These are phyloP conservation scores for Hephaestus fuliginosus DNA, from an alignment of 2,797 vertebrate species.

Conservation along the genomic window DNA sequence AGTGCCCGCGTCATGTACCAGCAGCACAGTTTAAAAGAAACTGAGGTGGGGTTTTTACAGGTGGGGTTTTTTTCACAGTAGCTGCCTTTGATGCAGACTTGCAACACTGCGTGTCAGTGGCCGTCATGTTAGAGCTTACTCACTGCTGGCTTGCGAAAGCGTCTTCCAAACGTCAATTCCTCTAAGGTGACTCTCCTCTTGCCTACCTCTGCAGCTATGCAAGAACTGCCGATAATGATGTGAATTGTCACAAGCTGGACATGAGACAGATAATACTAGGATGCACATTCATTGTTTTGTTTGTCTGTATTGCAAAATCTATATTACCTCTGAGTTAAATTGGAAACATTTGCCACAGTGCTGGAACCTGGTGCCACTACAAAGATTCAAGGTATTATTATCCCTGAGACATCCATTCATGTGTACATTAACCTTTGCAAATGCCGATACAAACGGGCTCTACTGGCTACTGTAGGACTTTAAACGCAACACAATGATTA, in stretches of 20 bases:
- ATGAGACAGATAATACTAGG: neutral
- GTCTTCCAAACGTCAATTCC: constrained; percentile 36
- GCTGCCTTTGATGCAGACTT: constrained; percentile 37
- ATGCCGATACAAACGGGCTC: neutral
- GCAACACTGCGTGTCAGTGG: constrained; percentile 29
- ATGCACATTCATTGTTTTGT: neutral
- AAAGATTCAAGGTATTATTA: neutral
- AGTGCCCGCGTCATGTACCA: constrained; percentile 21
- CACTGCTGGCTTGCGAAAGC: constrained; percentile 28
- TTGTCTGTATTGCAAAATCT: neutral
- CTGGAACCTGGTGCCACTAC: constrained; percentile 1
- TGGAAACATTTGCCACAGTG: neutral
- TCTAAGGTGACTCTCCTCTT: constrained; percentile 41
- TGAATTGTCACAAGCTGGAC: neutral
- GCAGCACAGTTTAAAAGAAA: constrained; percentile 9
- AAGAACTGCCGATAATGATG: neutral
- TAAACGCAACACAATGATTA: neutral
- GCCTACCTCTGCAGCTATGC: constrained; percentile 31
- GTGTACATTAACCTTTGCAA: constrained; percentile 7
- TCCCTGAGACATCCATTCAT: neutral
- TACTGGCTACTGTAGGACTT: neutral
- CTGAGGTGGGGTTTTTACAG: constrained; percentile 21
- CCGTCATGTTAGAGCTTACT: constrained; percentile 22
- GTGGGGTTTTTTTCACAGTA: constrained; percentile 11
- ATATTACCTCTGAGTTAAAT: neutral